Conservation (phyloP, 2,113 vertebrate species). For the Hippocampus barbouri region DNA sequence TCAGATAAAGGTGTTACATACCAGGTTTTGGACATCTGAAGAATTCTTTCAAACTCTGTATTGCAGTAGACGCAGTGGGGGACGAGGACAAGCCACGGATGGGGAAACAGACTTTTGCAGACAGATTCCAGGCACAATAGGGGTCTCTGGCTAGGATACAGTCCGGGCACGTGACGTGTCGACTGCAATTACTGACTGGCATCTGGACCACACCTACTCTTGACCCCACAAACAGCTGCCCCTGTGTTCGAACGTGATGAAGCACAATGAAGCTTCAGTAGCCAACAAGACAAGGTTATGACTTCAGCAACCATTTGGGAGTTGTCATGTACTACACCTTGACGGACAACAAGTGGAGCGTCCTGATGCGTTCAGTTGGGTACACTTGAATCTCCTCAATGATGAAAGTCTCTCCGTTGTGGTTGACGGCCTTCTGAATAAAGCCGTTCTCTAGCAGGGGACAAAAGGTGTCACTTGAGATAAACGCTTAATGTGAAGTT, state of each 20-base stretch:
- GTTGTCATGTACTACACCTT: constrained; percentile 53
- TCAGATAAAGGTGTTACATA: too few species aligned
- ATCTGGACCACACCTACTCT: constrained; percentile 66
- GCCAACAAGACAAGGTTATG: too few species aligned
- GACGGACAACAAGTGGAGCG: constrained; percentile 65
- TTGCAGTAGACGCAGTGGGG: not conserved
- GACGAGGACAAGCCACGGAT: not conserved
- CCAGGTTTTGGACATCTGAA: constrained; percentile 56
- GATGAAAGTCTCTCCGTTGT: constrained; percentile 71
- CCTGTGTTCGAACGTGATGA: constrained; percentile 34
- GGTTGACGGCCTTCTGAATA: constrained; percentile 76
- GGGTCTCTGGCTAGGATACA: constrained; percentile 77
- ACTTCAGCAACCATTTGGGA: not conserved
- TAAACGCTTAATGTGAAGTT: too few species aligned
- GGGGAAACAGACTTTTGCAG: constrained; percentile 31
- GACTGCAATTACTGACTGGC: constrained; percentile 66
- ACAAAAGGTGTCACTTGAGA: too few species aligned
- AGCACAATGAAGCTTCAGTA: constrained; percentile 6
- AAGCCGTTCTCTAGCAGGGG: constrained; percentile 71
- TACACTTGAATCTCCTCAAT: constrained; percentile 76
- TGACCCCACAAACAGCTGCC: constrained; percentile 70
- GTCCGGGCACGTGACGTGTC: constrained; percentile 62
- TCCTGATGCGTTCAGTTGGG: constrained; percentile 46
- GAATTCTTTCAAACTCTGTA: constrained; percentile 69
- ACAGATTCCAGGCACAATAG: constrained; percentile 70